A percentile compares a stretch with the other conserved stretches of the same genome.
Evolutionary conservation across 2,888 invertebrate genomes (phyloP).

Genomic region (Microplitis manilae): DNA sequence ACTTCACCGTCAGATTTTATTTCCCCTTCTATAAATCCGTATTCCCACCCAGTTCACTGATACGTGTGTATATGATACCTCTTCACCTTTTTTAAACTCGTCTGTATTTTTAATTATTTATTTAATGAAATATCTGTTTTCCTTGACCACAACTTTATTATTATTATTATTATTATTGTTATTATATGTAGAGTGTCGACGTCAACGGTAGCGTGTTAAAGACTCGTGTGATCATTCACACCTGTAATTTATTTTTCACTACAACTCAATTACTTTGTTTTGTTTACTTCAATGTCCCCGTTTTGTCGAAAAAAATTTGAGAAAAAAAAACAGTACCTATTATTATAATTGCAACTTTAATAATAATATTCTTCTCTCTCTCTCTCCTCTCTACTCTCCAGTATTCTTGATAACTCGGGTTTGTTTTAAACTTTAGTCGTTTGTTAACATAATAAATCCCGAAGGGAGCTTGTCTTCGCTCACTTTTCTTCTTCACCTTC

Average conservation of each 20-base stretch:
- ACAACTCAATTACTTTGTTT: conserved; percentile 16
- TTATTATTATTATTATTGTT: not conserved
- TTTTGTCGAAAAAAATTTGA: not conserved
- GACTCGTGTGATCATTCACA: conserved; percentile 19
- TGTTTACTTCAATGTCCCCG: not conserved
- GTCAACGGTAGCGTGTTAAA: not conserved
- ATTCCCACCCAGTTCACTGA: not conserved
- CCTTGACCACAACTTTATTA: conserved; percentile 7
- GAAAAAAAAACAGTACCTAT: not conserved
- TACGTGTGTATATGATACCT: not conserved
- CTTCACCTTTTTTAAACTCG: not conserved
- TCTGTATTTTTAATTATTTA: not conserved
- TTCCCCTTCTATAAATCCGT: not conserved
- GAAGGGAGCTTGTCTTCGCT: too few species aligned
- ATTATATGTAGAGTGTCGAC: not conserved
- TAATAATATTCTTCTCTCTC: not conserved
- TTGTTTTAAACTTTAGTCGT: not conserved
- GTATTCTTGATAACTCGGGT: not conserved
- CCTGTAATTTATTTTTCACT: conserved; percentile 18
- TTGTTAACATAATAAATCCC: conserved; percentile 24
- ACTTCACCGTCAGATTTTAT: not conserved
- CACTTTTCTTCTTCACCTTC: conserved; percentile 1
- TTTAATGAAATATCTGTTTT: not conserved
- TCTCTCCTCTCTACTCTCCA: conserved; percentile 10
- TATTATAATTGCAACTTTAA: not conserved